Evolutionary conservation across 2,113 vertebrate genomes (phyloP).

Genomic region (Ramphastos sulfuratus): DNA sequence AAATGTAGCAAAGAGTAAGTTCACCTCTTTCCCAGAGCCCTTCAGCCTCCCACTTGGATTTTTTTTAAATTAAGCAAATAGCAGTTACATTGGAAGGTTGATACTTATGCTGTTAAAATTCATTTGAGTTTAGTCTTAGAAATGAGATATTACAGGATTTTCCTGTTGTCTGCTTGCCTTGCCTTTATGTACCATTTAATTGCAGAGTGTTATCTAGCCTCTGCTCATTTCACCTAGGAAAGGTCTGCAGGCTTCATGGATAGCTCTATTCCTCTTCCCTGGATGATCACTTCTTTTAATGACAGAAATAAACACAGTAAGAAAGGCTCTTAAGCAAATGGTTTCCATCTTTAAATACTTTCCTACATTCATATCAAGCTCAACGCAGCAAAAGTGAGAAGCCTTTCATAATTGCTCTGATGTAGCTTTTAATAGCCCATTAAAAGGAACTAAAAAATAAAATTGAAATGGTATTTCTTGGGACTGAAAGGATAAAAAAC

Average conservation of each 20-base stretch:
- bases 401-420: neutral
- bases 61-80: neutral
- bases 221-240: neutral
- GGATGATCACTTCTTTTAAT: slow-evolving; percentile 1
- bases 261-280: neutral
- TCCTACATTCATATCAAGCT: neutral
- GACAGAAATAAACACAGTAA: neutral
- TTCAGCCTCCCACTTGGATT: neutral
- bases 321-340: neutral
- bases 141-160: neutral
- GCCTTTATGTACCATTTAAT: neutral
- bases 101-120: neutral
- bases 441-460: neutral
- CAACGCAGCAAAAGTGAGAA: neutral
- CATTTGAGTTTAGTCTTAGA: neutral
- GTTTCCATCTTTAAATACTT: slow-evolving; percentile 1
- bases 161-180: slow-evolving; percentile 5
- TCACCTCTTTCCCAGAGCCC: neutral
- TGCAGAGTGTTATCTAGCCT: neutral
- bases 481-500: neutral
- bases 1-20: neutral
- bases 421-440: neutral
- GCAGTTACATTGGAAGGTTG: neutral
- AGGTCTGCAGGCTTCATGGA: neutral
- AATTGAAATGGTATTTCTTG: neutral